These are phyloP conservation scores for Capricornis sumatraensis DNA, from an alignment of 2,113 vertebrate genomes.

Conservation along the genomic window DNA sequence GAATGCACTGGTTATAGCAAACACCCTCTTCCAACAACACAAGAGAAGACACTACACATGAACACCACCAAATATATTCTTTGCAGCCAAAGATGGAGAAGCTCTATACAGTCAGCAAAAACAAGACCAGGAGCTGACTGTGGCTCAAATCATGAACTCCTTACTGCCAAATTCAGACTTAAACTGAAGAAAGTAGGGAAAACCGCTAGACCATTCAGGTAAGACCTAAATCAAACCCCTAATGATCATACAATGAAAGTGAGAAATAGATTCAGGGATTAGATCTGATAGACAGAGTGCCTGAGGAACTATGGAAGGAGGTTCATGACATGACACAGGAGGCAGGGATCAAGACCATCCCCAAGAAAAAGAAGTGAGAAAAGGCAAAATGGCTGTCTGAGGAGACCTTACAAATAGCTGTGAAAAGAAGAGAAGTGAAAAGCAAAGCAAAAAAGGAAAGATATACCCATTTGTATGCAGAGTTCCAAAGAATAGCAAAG, in stretches of 20 bases:
- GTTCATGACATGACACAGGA: neutral
- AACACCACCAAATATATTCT: neutral
- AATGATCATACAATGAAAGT: neutral
- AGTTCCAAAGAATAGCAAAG: neutral
- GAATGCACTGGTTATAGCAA: neutral
- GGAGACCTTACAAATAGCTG: neutral
- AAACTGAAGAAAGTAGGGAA: neutral
- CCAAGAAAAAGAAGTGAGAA: neutral
- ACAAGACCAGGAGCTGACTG: neutral
- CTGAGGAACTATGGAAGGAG: neutral
- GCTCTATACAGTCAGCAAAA: neutral
- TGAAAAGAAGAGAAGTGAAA: neutral
- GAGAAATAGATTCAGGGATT: neutral
- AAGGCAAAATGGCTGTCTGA: neutral
- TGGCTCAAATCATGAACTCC: neutral
- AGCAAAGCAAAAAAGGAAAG: neutral
- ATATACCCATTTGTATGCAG: neutral
- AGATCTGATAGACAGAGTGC: neutral
- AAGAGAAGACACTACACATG: neutral
- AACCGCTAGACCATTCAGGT: neutral
- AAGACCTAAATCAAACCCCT: neutral
- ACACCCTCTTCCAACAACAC: neutral
- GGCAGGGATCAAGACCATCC: neutral
- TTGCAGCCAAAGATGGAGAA: neutral
- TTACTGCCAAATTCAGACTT: neutral